Evolutionary conservation across 2,888 invertebrate species (phyloP).

Genomic region (Lutraria lutraria): DNA sequence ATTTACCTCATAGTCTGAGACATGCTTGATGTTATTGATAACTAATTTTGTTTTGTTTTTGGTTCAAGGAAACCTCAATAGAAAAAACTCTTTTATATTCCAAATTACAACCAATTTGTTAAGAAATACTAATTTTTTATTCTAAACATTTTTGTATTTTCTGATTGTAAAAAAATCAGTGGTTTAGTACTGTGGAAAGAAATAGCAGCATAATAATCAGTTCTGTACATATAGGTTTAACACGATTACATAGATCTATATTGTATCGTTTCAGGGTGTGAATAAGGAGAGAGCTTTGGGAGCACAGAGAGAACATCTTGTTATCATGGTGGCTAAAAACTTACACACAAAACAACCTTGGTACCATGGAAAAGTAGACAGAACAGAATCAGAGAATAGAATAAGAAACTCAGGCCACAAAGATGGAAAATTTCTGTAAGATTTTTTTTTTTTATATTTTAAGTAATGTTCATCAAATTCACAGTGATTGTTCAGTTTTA

Average conservation of each 20-base stretch:
- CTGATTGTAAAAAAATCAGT: too few species aligned
- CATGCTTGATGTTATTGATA: too few species aligned
- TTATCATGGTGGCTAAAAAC: constrained; percentile 85
- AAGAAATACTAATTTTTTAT: too few species aligned
- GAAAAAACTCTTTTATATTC: too few species aligned
- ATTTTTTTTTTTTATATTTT: constrained; percentile 25
- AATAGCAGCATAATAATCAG: too few species aligned
- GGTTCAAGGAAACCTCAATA: too few species aligned
- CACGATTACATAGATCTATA: too few species aligned
- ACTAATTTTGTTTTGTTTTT: too few species aligned
- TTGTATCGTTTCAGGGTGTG: constrained; percentile 70
- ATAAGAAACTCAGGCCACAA: constrained; percentile 83
- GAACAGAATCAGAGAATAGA: constrained; percentile 86
- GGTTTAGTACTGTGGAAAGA: too few species aligned
- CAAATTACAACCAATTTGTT: too few species aligned
- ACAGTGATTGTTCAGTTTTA: background rate
- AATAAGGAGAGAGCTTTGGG: constrained; percentile 82
- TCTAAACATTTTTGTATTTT: too few species aligned
- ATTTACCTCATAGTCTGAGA: background rate
- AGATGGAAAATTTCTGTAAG: constrained; percentile 87
- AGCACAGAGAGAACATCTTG: constrained; percentile 82
- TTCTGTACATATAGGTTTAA: too few species aligned
- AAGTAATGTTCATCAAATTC: background rate
- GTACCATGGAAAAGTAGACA: constrained; percentile 86
- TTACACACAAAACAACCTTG: constrained; percentile 87